Conservation (phyloP, 2,888 invertebrate genomes). For the Megastigmus dorsalis region DNA sequence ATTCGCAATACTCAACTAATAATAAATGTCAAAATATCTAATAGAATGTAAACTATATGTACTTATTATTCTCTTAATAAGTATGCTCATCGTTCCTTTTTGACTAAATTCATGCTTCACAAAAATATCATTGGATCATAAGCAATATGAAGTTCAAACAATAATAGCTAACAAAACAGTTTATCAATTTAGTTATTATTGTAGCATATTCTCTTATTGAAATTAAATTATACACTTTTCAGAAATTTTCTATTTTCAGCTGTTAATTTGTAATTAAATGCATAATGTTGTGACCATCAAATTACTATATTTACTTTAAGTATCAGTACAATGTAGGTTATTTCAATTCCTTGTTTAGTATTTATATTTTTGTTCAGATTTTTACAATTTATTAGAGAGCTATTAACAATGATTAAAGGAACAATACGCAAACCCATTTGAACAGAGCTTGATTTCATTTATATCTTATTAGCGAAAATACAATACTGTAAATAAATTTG, state of each 20-base stretch:
- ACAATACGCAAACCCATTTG: conserved; percentile 42
- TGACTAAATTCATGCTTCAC: conserved; percentile 16
- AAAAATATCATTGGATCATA: conserved; percentile 15
- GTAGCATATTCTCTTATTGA: conserved; percentile 19
- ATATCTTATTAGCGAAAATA: conserved; percentile 35
- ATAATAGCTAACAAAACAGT: conserved; percentile 33
- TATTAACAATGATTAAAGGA: conserved; percentile 47
- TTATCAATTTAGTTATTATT: conserved; percentile 35
- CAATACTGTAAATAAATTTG: conserved; percentile 50
- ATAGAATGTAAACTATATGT: conserved; percentile 32
- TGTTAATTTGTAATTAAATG: conserved; percentile 37
- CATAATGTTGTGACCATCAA: conserved; percentile 29
- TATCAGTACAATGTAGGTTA: not conserved
- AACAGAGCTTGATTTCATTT: conserved; percentile 36
- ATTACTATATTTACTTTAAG: conserved; percentile 31
- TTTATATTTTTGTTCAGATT: conserved; percentile 35
- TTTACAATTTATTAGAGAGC: conserved; percentile 51
- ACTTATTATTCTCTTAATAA: conserved; percentile 34
- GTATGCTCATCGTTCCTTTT: conserved; percentile 38
- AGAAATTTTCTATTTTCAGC: not conserved
- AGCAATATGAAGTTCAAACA: conserved; percentile 32
- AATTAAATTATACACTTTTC: conserved; percentile 31
- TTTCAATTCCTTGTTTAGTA: conserved; percentile 40
- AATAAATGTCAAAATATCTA: conserved; percentile 33
- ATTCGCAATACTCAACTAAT: conserved; percentile 11